These are phyloP conservation scores for Cataglyphis rosenhaueri DNA, from an alignment of 2,888 invertebrate genomes.

Conservation along the genomic window DNA sequence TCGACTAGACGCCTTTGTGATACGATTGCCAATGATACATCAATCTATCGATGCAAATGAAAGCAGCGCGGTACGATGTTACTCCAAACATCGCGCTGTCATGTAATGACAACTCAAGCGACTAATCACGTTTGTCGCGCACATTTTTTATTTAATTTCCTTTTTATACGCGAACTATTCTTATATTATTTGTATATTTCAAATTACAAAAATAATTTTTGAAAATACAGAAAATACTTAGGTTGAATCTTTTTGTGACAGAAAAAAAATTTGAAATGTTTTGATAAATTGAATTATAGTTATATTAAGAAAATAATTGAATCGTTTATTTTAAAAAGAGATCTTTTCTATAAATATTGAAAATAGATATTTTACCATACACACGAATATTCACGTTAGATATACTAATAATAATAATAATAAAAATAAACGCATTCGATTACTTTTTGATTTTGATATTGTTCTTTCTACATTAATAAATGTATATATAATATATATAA, in stretches of 20 bases:
- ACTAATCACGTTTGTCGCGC: not conserved
- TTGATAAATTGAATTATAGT: not conserved
- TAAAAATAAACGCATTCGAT: not conserved
- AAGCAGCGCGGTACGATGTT: not conserved
- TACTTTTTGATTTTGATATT: no score
- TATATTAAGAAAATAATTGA: not conserved
- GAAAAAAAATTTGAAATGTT: not conserved
- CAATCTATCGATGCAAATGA: slow-evolving; percentile 17
- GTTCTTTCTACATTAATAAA: no score
- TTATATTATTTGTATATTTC: not conserved
- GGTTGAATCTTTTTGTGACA: not conserved
- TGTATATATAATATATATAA: not conserved
- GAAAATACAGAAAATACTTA: not conserved
- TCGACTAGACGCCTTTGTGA: not conserved
- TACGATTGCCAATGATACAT: not conserved
- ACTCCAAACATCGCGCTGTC: not conserved
- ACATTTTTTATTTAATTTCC: not conserved
- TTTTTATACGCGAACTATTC: not conserved
- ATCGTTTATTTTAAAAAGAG: not conserved
- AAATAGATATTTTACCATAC: not conserved
- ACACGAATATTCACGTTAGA: not conserved
- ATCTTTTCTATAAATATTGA: not conserved
- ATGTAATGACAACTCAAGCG: not conserved
- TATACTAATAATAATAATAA: not conserved
- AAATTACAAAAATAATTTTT: not conserved